A percentile compares a stretch with the other conserved stretches of the same genome.
Evolutionary conservation across 2,888 invertebrate species (phyloP).

Genomic region (Reticulitermes lucifugus): DNA sequence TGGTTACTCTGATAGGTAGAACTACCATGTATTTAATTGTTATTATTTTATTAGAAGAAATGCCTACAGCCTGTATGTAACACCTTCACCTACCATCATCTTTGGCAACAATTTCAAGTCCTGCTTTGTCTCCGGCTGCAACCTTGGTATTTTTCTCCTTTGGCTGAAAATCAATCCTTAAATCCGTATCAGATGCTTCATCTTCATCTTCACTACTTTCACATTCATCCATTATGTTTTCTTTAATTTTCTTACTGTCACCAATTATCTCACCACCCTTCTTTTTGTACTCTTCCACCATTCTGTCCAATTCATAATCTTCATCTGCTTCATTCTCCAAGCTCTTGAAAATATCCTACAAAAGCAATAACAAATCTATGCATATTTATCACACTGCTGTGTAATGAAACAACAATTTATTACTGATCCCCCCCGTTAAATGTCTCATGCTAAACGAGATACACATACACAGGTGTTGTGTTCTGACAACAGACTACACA

Average conservation of each 20-base stretch:
- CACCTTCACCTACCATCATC: slow-evolving; percentile 64
- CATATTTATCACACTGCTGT: no score
- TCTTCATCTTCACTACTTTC: slow-evolving; percentile 55
- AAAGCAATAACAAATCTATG: slow-evolving; percentile 8
- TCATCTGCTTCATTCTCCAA: slow-evolving; percentile 87
- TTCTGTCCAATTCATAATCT: slow-evolving; percentile 85
- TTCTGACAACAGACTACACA: no score
- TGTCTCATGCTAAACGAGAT: no score
- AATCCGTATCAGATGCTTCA: slow-evolving; percentile 56
- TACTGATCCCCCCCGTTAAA: no score
- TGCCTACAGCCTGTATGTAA: neutral
- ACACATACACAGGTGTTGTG: no score
- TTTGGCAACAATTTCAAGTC: slow-evolving; percentile 77
- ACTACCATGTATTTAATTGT: no score
- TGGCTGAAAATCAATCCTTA: slow-evolving; percentile 62
- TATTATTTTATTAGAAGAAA: no score
- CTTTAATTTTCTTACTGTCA: slow-evolving; percentile 58
- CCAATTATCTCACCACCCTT: slow-evolving; percentile 73
- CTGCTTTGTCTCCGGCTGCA: slow-evolving; percentile 65
- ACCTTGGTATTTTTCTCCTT: slow-evolving; percentile 44
- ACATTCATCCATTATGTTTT: slow-evolving; percentile 55
- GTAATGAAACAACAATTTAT: no score
- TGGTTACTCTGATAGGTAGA: no score
- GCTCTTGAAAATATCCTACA: slow-evolving; percentile 79
- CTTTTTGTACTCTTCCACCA: slow-evolving; percentile 77